Evolutionary conservation across 2,888 invertebrate genomes (phyloP).

Genomic region (Elgonia sp.): DNA sequence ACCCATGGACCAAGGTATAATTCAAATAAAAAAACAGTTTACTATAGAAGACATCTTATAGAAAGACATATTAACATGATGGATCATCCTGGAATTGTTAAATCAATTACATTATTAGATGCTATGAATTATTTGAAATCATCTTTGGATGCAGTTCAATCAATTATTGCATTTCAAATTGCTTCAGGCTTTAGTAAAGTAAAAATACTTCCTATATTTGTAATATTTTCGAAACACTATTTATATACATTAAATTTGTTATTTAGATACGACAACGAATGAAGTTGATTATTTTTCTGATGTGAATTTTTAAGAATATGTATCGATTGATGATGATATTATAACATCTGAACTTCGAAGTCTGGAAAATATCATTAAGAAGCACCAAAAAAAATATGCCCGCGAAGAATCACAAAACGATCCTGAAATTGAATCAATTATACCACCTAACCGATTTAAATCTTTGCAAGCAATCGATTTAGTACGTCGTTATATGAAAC

Average conservation of each 20-base stretch:
- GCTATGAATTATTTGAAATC: slow-evolving; percentile 34
- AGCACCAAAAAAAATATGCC: neutral
- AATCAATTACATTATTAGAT: slow-evolving; percentile 24
- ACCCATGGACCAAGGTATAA: no score
- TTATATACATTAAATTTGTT: no score
- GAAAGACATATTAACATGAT: neutral
- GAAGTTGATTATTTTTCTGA: neutral
- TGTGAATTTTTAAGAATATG: neutral
- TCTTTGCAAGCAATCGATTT: no score
- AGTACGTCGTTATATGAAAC: no score
- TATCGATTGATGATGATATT: slow-evolving; percentile 8
- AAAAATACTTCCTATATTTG: neutral
- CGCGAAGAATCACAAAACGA: neutral
- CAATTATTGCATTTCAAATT: slow-evolving; percentile 34
- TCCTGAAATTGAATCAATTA: no score
- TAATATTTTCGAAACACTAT: neutral
- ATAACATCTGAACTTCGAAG: neutral
- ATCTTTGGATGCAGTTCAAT: slow-evolving; percentile 20
- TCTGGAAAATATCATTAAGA: neutral
- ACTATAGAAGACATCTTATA: neutral
- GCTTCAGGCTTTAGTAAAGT: slow-evolving; percentile 20
- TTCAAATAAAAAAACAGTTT: no score
- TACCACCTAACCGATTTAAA: no score
- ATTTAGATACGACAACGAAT: neutral
- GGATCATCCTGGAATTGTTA: neutral